phyloP scores from a whole-genome alignment of 1,140 invertebrate species.

The Pinna nobilis region DNA sequence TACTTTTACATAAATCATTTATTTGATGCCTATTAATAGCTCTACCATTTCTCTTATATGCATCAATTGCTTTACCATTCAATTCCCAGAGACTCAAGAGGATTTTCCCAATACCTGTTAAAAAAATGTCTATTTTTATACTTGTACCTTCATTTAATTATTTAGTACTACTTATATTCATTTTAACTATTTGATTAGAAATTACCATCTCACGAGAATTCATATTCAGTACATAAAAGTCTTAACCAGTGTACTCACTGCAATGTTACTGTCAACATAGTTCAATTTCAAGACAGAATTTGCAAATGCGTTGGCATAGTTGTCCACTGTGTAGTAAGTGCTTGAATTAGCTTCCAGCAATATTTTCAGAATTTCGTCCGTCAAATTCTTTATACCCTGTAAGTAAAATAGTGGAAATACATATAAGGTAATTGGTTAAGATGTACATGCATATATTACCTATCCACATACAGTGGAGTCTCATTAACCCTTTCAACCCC shows the following conservation, averaged over 20 bases:
- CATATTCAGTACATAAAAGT: neutral
- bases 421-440: neutral
- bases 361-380: neutral
- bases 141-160: neutral
- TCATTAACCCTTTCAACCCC: too few species aligned
- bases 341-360: neutral
- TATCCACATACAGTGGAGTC: too few species aligned
- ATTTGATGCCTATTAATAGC: too few species aligned
- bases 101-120: neutral
- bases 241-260: neutral
- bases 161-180: neutral
- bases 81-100: too few species aligned
- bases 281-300: neutral
- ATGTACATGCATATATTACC: neutral
- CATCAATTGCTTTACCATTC: too few species aligned
- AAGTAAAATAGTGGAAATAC: neutral
- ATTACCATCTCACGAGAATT: neutral
- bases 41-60: too few species aligned
- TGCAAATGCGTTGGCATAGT: neutral
- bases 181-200: neutral
- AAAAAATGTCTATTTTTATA: neutral
- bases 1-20: too few species aligned
- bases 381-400: neutral
- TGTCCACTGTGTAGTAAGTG: neutral
- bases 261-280: neutral